A percentile compares a stretch with the other conserved stretches of the same genome.
These are phyloP conservation scores for Liasis olivaceus DNA, from an alignment of 2,797 vertebrate genomes.

Conservation along the genomic window DNA sequence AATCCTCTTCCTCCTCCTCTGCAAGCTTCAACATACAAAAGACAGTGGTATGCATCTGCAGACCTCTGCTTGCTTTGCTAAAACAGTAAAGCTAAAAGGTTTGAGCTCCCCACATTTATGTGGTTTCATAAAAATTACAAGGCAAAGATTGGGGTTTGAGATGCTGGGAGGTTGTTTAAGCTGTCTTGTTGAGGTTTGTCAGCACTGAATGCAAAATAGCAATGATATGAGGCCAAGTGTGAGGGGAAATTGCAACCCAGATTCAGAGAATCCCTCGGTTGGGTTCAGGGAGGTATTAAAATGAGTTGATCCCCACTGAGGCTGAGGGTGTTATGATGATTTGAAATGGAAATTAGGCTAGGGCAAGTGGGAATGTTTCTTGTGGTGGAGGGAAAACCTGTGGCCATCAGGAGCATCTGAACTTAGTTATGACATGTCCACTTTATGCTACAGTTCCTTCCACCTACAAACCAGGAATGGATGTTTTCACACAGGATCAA, in stretches of 20 bases:
- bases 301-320: not conserved
- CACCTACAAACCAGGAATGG: not conserved
- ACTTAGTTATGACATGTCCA: not conserved
- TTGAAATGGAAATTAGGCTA: not conserved
- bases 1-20: not conserved
- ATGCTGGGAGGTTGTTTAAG: conserved; percentile 43
- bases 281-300: not conserved
- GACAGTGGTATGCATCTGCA: not conserved
- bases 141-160: conserved; percentile 25
- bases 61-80: not conserved
- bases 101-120: conserved; percentile 8
- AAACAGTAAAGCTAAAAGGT: conserved; percentile 13
- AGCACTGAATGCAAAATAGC: conserved; percentile 40
- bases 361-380: not conserved
- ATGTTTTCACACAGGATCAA: not conserved
- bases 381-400: too few relatives aligned
- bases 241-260: not conserved
- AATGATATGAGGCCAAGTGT: conserved; percentile 19
- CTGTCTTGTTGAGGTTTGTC: not conserved
- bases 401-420: not conserved
- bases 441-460: not conserved
- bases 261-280: not conserved
- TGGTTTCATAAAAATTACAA: conserved; percentile 17
- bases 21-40: not conserved
- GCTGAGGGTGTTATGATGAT: not conserved